These are phyloP conservation scores for Polydrusus pterygomalis DNA, from an alignment of 2,888 invertebrate species.

Conservation along the genomic window DNA sequence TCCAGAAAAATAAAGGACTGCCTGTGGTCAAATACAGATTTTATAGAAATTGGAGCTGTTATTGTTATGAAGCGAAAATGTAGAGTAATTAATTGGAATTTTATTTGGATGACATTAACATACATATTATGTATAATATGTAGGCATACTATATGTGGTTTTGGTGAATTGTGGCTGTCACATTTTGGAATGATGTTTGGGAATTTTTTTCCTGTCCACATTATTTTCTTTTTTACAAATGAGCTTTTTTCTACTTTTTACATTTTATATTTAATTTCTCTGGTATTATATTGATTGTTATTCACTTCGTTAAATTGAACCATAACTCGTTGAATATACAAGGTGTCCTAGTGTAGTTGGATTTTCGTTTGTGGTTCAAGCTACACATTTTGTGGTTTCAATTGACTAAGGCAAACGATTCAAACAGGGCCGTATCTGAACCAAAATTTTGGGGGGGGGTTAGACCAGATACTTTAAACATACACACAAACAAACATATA, in stretches of 20 bases:
- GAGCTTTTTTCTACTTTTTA: conserved; percentile 30
- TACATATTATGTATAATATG: too few relatives aligned
- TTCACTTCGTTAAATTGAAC: not conserved
- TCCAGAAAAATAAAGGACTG: conserved; percentile 15
- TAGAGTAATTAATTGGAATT: conserved; percentile 19
- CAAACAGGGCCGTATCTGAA: too few relatives aligned
- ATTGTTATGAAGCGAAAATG: conserved; percentile 9
- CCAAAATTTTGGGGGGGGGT: too few relatives aligned
- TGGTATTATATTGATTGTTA: conserved; percentile 28
- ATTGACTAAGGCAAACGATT: too few relatives aligned
- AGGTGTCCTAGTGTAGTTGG: too few relatives aligned
- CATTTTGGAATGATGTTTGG: conserved; percentile 6
- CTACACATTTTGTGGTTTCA: too few relatives aligned
- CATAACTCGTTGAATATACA: too few relatives aligned
- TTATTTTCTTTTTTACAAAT: conserved; percentile 25
- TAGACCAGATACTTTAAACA: too few relatives aligned
- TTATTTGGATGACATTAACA: conserved; percentile 24
- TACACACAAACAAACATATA: too few relatives aligned
- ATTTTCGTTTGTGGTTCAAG: not conserved
- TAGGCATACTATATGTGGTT: too few relatives aligned
- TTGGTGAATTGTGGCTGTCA: conserved; percentile 11
- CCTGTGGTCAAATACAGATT: not conserved
- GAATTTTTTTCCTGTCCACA: conserved; percentile 22
- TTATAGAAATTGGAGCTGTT: conserved; percentile 21
- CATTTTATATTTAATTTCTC: conserved; percentile 17